Conservation (phyloP, 2,888 invertebrate species). For the Eutolmus rufibarbis region DNA sequence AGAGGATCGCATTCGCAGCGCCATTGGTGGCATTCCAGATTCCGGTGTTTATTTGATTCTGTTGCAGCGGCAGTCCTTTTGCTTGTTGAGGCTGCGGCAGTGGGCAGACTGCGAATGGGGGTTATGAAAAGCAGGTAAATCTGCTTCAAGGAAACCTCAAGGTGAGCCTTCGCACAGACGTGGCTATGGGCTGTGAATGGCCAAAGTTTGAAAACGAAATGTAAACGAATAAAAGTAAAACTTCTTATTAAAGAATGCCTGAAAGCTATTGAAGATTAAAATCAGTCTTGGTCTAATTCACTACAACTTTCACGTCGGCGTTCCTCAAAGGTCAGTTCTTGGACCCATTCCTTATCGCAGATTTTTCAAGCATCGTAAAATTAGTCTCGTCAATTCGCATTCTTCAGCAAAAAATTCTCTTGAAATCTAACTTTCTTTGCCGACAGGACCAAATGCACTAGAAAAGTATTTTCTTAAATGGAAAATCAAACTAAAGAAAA, state of each 20-base stretch:
- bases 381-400: too few relatives aligned
- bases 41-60: constrained; percentile 33
- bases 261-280: too few relatives aligned
- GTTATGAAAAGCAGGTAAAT: neutral
- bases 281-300: too few relatives aligned
- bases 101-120: neutral
- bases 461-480: too few relatives aligned
- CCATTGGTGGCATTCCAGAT: constrained; percentile 41
- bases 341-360: too few relatives aligned
- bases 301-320: too few relatives aligned
- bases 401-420: too few relatives aligned
- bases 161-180: neutral
- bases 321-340: too few relatives aligned
- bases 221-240: neutral
- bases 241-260: neutral
- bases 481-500: too few relatives aligned
- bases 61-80: neutral
- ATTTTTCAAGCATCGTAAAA: too few relatives aligned
- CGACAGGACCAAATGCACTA: too few relatives aligned
- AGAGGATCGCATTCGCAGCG: constrained; percentile 29
- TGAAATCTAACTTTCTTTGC: too few relatives aligned
- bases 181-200: neutral
- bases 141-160: neutral
- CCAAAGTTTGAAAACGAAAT: neutral
- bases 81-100: neutral